Percentiles rank a stretch among this genome's conserved stretches.
phyloP scores from a whole-genome alignment of 2,113 vertebrate genomes.

The Axis porcinus region DNA sequence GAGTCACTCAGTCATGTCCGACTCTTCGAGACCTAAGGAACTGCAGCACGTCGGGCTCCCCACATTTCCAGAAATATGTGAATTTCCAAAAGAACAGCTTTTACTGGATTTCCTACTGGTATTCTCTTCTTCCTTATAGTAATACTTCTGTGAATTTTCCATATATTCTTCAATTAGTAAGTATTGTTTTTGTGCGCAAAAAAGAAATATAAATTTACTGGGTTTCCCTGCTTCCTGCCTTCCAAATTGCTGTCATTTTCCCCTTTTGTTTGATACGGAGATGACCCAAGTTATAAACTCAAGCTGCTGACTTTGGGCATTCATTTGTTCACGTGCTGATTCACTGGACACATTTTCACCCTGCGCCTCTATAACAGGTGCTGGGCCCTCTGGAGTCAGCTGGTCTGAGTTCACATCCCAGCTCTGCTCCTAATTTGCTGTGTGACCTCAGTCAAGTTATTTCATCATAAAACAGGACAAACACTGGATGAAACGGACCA shows the following conservation, averaged over 20 bases:
- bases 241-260: background rate
- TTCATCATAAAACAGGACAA: background rate
- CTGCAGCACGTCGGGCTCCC: background rate
- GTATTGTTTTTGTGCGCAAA: background rate
- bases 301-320: background rate
- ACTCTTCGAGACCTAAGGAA: background rate
- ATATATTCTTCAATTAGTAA: background rate
- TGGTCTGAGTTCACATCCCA: background rate
- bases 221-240: background rate
- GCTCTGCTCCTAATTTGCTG: background rate
- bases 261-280: background rate
- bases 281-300: background rate
- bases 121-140: background rate
- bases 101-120: background rate
- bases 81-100: background rate
- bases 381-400: background rate
- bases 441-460: background rate
- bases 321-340: background rate
- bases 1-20: fast-evolving
- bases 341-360: fast-evolving
- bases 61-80: background rate
- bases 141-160: background rate
- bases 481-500: background rate
- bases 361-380: fast-evolving
- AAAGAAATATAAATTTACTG: background rate